phyloP scores from a whole-genome alignment of 2,888 invertebrate species.

The Protonemura montana region DNA sequence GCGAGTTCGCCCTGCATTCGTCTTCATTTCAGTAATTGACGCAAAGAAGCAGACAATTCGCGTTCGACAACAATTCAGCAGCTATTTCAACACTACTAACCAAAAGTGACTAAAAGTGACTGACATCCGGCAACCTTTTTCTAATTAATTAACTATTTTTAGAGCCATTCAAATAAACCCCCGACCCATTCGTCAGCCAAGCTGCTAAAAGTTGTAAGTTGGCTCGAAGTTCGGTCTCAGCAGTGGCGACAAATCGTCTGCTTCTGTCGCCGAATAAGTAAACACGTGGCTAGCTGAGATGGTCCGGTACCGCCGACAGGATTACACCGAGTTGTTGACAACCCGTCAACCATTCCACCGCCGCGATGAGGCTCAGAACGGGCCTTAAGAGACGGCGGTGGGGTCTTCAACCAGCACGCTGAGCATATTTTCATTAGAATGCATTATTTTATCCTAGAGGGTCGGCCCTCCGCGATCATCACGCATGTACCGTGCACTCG shows the following conservation, averaged over 20 bases:
- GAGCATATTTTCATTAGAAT: too few relatives aligned
- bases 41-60: background rate
- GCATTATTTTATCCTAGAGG: too few relatives aligned
- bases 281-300: too few relatives aligned
- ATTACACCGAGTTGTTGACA: too few relatives aligned
- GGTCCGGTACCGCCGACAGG: too few relatives aligned
- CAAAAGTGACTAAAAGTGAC: background rate
- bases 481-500: background rate
- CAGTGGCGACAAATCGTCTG: too few relatives aligned
- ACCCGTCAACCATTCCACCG: too few relatives aligned
- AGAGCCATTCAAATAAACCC: background rate
- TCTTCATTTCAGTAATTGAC: constrained; percentile 24
- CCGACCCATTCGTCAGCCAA: background rate
- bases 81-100: background rate
- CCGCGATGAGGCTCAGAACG: too few relatives aligned
- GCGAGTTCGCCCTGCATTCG: background rate
- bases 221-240: background rate
- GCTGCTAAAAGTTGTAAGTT: background rate
- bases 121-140: background rate
- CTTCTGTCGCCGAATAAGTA: too few relatives aligned
- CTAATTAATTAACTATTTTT: constrained; percentile 5
- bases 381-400: too few relatives aligned
- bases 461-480: too few relatives aligned
- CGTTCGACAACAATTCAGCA: background rate
- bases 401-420: too few relatives aligned